Base-by-base conservation (phyloP, 2,113 vertebrate genomes). In the Oryzias javanicus region DNA sequence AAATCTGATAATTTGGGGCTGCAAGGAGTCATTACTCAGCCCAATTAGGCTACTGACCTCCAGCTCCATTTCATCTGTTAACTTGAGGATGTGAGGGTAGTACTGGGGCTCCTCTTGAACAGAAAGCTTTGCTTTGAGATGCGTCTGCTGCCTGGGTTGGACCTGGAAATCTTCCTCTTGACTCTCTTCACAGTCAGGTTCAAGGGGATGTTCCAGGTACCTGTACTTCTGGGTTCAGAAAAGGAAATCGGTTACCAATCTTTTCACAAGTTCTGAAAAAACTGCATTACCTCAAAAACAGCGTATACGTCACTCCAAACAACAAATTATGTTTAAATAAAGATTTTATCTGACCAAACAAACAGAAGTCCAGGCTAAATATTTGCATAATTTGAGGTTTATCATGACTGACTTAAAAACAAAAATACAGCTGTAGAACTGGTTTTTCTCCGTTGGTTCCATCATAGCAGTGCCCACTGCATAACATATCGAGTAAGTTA, bases 1-100 rank as follows among this genome's bases (percentile, higher is more conserved):
- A 44, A 42, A 6, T 16, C 42, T 42, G 42, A 44, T 6, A 17
- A 16, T 4, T 44, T 17, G 14, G 42, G 1, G 15, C 16, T n/a
- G 5, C 17, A 45, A 17, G 7, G n/a, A 46, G 17, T 46, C 4
- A 46, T 18, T 46, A 0, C 17, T 8, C 18, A 46, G n/a, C 16
- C 15, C 17, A 45, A 14, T 54, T 53, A 22, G 22, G 22, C 22
- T 22, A 51, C 80, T 20, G 1, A 81, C 88, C 72, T 86, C 61
- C 79, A 89, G 74, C 54, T 88, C 82, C 15, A 42, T 67, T 0
- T 78, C 49, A 14, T 76, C 58, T 41, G 27, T 58, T 19, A 48
- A 35, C 5, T 0, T 14, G 1, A n/a, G 24, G 12, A 24, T 4
- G 18, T 13, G 25, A 2, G 24, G 5, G 7, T 3, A 4, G 45